A percentile compares a stretch with the other conserved stretches of the same genome.
phyloP scores from a whole-genome alignment of 2,113 vertebrate species.

The Choloepus hoffmanni region DNA sequence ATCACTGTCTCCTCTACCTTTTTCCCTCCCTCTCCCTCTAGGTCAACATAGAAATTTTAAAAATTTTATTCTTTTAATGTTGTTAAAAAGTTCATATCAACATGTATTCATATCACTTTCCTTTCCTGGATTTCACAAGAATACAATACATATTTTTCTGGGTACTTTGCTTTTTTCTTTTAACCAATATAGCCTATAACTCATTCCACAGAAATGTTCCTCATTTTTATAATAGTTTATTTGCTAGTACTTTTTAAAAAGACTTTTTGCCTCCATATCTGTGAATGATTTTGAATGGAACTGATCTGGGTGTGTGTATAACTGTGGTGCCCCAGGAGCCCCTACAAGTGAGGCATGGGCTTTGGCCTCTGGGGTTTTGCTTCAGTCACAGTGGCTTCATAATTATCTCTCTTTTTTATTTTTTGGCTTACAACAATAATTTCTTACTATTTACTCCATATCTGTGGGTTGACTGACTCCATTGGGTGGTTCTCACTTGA shows the following conservation, averaged over 20 bases:
- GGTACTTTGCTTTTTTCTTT: neutral
- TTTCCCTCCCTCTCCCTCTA: neutral
- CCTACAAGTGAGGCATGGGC: too few relatives aligned
- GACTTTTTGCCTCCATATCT: neutral
- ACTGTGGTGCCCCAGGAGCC: rapidly evolving
- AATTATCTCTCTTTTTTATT: too few relatives aligned
- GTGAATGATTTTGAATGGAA: neutral
- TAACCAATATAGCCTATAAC: neutral
- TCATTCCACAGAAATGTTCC: neutral
- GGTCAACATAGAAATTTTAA: neutral
- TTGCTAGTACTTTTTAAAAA: neutral
- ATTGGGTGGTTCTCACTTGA: too few relatives aligned
- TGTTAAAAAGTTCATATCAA: neutral
- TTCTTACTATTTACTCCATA: too few relatives aligned
- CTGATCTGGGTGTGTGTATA: neutral
- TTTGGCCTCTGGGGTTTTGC: neutral
- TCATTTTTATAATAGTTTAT: neutral
- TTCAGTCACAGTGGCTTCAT: neutral
- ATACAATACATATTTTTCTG: neutral
- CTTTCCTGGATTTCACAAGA: neutral
- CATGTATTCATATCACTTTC: neutral
- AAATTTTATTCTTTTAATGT: neutral
- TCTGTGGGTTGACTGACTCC: too few relatives aligned
- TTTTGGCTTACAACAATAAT: too few relatives aligned
- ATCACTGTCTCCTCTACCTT: neutral